Evolutionary conservation across 1,140 invertebrate species (phyloP).

Genomic region (Macrobrachium rosenbergii): DNA sequence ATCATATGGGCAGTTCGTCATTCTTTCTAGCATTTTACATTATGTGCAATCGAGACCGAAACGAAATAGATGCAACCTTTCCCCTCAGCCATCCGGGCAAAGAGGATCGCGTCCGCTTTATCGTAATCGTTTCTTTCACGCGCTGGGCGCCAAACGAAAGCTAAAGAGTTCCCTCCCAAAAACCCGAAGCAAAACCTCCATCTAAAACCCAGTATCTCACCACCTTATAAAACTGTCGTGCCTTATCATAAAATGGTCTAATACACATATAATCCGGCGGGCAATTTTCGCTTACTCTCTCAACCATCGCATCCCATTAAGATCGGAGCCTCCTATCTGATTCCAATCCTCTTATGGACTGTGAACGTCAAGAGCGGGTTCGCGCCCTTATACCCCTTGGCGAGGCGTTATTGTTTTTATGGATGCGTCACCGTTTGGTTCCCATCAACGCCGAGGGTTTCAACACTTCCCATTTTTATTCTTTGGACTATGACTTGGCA

Average conservation of each 20-base stretch:
- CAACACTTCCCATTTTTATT: too few relatives aligned
- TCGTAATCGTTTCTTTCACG: too few relatives aligned
- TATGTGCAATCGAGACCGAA: too few relatives aligned
- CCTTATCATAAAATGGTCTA: slow-evolving; percentile 25
- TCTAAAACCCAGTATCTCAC: background rate
- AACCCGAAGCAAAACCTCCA: background rate
- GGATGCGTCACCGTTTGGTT: background rate
- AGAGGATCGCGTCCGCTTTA: too few relatives aligned
- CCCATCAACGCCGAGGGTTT: too few relatives aligned
- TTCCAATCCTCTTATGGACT: slow-evolving; percentile 22
- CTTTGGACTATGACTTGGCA: too few relatives aligned
- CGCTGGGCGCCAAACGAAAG: too few relatives aligned
- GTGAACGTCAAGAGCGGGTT: slow-evolving; percentile 20
- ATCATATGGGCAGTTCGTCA: too few relatives aligned
- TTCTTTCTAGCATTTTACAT: too few relatives aligned
- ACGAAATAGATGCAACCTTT: too few relatives aligned
- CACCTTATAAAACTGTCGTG: slow-evolving; percentile 16
- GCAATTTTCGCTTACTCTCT: slow-evolving; percentile 22
- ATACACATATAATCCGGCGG: slow-evolving; percentile 31
- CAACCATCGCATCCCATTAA: background rate
- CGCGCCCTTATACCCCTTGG: slow-evolving; percentile 1
- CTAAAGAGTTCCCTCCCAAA: too few relatives aligned
- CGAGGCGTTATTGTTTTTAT: slow-evolving; percentile 19
- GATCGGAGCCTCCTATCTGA: background rate
- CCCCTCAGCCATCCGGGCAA: too few relatives aligned